phyloP scores from a whole-genome alignment of 2,113 vertebrate species.

The Eidolon helvum region DNA sequence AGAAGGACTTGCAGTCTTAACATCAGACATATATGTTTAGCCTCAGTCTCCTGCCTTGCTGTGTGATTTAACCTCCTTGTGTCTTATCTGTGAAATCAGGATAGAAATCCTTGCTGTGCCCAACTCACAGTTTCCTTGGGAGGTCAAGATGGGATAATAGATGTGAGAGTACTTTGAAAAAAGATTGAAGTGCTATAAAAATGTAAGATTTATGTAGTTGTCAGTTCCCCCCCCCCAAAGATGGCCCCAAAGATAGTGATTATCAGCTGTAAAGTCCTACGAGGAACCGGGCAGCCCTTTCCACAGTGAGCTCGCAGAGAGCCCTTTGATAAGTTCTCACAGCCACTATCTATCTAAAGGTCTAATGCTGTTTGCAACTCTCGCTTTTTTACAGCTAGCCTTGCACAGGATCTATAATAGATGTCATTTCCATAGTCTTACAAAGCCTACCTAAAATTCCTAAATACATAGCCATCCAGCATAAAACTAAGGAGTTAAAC shows the following conservation, averaged over 20 bases:
- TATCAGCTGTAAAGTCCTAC: constrained; percentile 59
- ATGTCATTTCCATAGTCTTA: constrained; percentile 14
- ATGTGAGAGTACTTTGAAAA: constrained; percentile 71
- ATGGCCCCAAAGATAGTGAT: constrained; percentile 73
- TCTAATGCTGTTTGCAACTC: constrained; percentile 16
- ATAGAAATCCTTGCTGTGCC: constrained; percentile 63
- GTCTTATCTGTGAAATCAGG: constrained; percentile 70
- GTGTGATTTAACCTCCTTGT: constrained; percentile 67
- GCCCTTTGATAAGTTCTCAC: constrained; percentile 63
- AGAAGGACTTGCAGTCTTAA: constrained; percentile 36
- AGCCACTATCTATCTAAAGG: constrained; percentile 19
- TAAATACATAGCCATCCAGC: neutral
- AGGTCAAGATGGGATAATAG: constrained; percentile 72
- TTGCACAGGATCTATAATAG: neutral
- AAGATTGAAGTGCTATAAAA: constrained; percentile 67
- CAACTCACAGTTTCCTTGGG: constrained; percentile 67
- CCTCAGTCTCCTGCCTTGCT: constrained; percentile 40
- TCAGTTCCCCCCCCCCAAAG: constrained; percentile 48
- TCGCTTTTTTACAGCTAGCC: constrained; percentile 23
- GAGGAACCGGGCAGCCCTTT: constrained; percentile 17
- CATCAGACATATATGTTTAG: constrained; percentile 4
- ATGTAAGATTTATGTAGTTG: constrained; percentile 71
- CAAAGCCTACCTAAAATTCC: constrained; percentile 6
- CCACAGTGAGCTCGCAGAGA: constrained; percentile 43
- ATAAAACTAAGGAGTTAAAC: neutral